phyloP scores from a whole-genome alignment of 2,113 vertebrate genomes.

The Panthera tigris region DNA sequence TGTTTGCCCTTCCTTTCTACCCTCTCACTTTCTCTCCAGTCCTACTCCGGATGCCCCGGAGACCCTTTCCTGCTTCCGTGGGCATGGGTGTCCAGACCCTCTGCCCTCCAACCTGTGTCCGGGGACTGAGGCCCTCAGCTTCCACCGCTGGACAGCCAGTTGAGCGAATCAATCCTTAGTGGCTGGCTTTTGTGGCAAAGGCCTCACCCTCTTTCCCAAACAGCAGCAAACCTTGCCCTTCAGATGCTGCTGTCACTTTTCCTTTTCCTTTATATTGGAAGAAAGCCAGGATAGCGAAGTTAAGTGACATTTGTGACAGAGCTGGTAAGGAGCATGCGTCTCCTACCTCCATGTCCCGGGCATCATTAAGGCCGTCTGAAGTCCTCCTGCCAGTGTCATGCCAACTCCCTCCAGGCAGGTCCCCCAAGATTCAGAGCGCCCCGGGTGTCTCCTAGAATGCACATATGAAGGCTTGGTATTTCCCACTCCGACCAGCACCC shows the following conservation, averaged over 20 bases:
- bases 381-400: not conserved
- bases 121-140: not conserved
- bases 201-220: not conserved
- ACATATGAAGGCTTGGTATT: not conserved
- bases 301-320: not conserved
- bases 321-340: not conserved
- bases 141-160: not conserved
- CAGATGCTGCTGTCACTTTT: not conserved
- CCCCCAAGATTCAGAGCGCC: not conserved
- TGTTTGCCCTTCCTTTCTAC: not conserved
- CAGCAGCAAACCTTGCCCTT: not conserved
- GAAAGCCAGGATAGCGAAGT: not conserved
- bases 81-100: not conserved
- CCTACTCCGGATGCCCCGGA: not conserved
- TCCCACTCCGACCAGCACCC: not conserved
- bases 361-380: not conserved
- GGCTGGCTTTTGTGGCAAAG: not conserved
- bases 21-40: not conserved
- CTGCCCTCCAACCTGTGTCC: not conserved
- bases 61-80: not conserved
- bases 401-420: not conserved
- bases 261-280: not conserved
- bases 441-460: not conserved
- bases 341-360: fast-evolving
- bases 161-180: not conserved